phyloP scores from a whole-genome alignment of 2,888 invertebrate genomes.

The Torymus tubicola region DNA sequence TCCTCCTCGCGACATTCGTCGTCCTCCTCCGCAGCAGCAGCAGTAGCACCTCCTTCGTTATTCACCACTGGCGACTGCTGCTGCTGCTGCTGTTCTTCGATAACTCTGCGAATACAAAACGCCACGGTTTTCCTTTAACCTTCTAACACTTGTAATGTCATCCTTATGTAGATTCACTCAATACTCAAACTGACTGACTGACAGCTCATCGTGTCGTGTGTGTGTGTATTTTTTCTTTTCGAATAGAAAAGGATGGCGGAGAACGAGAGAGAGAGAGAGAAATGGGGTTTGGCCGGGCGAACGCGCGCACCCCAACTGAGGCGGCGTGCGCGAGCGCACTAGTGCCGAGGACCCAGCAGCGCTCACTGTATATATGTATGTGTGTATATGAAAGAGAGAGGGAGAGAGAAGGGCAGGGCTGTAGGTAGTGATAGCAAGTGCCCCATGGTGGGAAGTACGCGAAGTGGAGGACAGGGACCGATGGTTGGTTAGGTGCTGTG shows the following conservation, averaged over 20 bases:
- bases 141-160: neutral
- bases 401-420: slow-evolving; percentile 14
- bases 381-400: no score
- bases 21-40: neutral
- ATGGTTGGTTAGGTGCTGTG: no score
- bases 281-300: slow-evolving; percentile 51
- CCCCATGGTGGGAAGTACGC: neutral
- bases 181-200: no score
- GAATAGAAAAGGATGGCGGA: neutral
- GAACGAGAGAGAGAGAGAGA: neutral
- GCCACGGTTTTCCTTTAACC: slow-evolving; percentile 35
- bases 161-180: no score
- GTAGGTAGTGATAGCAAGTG: neutral
- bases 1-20: slow-evolving; percentile 36
- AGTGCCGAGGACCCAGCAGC: neutral
- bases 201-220: neutral
- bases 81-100: slow-evolving; percentile 1
- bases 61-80: neutral
- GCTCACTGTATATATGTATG: no score
- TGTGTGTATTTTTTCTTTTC: neutral
- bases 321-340: slow-evolving; percentile 16
- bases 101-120: slow-evolving; percentile 43
- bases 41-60: no score
- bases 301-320: slow-evolving; percentile 54
- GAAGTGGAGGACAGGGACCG: no score